Conservation (phyloP, 2,113 vertebrate genomes). For the Otocyon megalotis region DNA sequence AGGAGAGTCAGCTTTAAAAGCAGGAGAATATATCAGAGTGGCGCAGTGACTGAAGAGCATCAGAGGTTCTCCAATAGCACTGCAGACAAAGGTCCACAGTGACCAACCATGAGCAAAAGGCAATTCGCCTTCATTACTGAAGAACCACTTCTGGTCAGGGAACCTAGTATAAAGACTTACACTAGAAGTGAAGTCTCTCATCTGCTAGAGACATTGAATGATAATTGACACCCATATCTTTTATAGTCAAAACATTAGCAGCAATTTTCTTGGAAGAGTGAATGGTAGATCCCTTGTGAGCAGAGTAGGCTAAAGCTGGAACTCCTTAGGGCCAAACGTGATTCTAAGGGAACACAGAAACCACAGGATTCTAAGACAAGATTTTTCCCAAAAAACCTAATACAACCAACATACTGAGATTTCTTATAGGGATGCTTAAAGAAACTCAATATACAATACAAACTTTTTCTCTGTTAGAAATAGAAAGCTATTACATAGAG, state of each 20-base stretch:
- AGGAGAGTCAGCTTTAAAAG: neutral
- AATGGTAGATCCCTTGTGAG: neutral
- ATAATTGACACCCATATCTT: neutral
- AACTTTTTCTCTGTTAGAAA: neutral
- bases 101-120: neutral
- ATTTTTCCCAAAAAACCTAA: conserved; percentile 27
- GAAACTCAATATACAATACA: neutral
- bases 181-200: neutral
- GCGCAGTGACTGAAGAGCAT: neutral
- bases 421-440: neutral
- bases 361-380: neutral
- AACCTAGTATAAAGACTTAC: neutral
- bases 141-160: neutral
- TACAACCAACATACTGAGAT: neutral
- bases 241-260: neutral
- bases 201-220: neutral
- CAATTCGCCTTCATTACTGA: neutral
- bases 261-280: neutral
- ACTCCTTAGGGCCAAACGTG: neutral
- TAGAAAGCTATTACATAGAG: neutral
- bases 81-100: neutral
- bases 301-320: neutral
- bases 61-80: neutral
- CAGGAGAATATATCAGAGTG: neutral
- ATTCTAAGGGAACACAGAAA: neutral